These are phyloP conservation scores for Drosophila pallidifrons DNA, from an alignment of 1,140 invertebrate genomes.

Conservation along the genomic window DNA sequence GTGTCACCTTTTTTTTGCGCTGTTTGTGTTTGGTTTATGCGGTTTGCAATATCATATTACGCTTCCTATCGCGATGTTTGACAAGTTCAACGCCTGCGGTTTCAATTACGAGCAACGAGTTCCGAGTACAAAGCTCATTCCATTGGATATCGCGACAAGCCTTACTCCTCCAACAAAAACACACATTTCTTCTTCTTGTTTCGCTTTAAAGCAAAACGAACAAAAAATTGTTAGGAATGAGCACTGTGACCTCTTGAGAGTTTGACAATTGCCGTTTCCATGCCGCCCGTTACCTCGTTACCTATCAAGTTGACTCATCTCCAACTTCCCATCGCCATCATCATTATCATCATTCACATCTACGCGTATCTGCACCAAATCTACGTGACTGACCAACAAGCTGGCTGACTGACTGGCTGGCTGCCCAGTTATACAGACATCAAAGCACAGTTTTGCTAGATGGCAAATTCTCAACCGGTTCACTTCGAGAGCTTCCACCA, in stretches of 20 bases:
- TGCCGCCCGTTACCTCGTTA: slow-evolving; percentile 11
- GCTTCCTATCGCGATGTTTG: slow-evolving; percentile 40
- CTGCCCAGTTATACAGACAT: slow-evolving; percentile 14
- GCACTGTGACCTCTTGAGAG: slow-evolving; percentile 24
- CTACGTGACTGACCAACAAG: slow-evolving; percentile 43
- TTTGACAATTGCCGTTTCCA: slow-evolving; percentile 4
- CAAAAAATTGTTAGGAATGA: background rate
- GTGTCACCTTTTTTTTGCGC: slow-evolving; percentile 27
- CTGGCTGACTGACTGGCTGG: slow-evolving; percentile 27
- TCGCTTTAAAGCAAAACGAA: background rate
- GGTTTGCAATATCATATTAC: slow-evolving; percentile 45
- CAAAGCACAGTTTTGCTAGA: slow-evolving; percentile 25
- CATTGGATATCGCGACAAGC: background rate
- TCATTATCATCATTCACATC: slow-evolving; percentile 13
- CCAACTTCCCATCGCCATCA: background rate
- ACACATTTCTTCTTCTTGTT: background rate
- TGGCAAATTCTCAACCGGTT: slow-evolving; percentile 47
- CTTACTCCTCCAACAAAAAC: background rate
- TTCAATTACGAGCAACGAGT: slow-evolving; percentile 51
- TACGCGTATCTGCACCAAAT: slow-evolving; percentile 32
- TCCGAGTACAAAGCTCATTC: slow-evolving; percentile 16
- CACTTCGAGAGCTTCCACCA: background rate
- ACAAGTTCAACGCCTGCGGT: slow-evolving; percentile 56
- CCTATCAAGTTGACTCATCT: slow-evolving; percentile 38
- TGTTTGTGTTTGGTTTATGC: slow-evolving; percentile 22